Conservation (phyloP, 2,797 vertebrate genomes). For the Steatocranus sp. region DNA sequence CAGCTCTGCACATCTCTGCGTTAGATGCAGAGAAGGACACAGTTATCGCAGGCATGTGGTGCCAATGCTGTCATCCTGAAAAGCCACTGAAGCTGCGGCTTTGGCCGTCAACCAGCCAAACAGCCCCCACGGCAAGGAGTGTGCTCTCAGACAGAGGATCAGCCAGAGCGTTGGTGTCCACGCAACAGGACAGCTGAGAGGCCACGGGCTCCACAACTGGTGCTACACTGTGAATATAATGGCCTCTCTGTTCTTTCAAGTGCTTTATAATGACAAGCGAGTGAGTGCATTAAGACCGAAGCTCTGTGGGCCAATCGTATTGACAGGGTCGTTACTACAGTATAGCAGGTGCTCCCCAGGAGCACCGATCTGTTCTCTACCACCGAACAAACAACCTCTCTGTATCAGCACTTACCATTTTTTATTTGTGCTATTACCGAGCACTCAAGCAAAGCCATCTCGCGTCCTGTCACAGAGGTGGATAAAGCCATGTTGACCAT, state of each 20-base stretch:
- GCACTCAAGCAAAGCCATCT: background rate
- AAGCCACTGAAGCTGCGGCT: slow-evolving; percentile 29
- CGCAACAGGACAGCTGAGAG: slow-evolving; percentile 36
- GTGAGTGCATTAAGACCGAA: slow-evolving; percentile 7
- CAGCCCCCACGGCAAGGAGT: slow-evolving; percentile 29
- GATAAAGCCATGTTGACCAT: slow-evolving; percentile 13
- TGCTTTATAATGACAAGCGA: slow-evolving; percentile 25
- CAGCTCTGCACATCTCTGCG: background rate
- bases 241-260: slow-evolving; percentile 39
- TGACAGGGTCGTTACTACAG: slow-evolving; percentile 9
- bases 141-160: slow-evolving; percentile 32
- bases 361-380: background rate
- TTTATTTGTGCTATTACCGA: slow-evolving; percentile 19
- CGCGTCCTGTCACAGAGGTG: slow-evolving; percentile 11
- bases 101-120: slow-evolving; percentile 30
- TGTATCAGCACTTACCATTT: background rate
- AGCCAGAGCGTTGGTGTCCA: slow-evolving; percentile 13
- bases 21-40: background rate
- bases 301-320: background rate
- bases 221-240: background rate
- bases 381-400: slow-evolving; percentile 15
- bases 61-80: slow-evolving; percentile 10
- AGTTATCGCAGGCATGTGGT: background rate
- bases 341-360: background rate
- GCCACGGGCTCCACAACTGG: slow-evolving; percentile 26